Percentiles rank a stretch among this genome's conserved stretches.
phyloP scores from a whole-genome alignment of 2,888 invertebrate species.

The Drepana falcataria region DNA sequence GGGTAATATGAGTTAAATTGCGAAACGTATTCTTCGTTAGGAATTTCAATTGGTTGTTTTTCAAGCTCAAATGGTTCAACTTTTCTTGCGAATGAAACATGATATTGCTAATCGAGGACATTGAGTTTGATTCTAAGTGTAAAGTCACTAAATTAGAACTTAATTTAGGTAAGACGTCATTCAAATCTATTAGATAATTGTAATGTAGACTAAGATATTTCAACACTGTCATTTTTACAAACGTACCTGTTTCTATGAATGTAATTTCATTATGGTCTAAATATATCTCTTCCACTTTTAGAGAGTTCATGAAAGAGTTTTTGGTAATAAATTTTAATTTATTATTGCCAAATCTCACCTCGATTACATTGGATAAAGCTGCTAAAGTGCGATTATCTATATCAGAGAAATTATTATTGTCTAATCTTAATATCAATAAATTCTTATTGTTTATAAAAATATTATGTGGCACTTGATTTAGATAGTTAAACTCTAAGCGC shows the following conservation, averaged over 20 bases:
- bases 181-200: slow-evolving; percentile 86
- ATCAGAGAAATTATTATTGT: slow-evolving; percentile 89
- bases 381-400: slow-evolving; percentile 89
- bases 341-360: slow-evolving; percentile 91
- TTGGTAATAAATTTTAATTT: slow-evolving; percentile 85
- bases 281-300: slow-evolving; percentile 88
- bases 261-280: slow-evolving; percentile 91
- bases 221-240: slow-evolving; percentile 84
- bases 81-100: slow-evolving; percentile 88
- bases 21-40: slow-evolving; percentile 85
- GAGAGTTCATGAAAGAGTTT: slow-evolving; percentile 87
- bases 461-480: slow-evolving; percentile 87
- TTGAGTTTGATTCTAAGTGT: slow-evolving; percentile 87
- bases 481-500: slow-evolving; percentile 91
- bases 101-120: slow-evolving; percentile 85
- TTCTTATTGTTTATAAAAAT: slow-evolving; percentile 87
- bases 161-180: slow-evolving; percentile 87
- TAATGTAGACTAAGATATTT: slow-evolving; percentile 92
- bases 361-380: slow-evolving; percentile 84
- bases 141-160: slow-evolving; percentile 85
- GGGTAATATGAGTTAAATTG: slow-evolving; percentile 85
- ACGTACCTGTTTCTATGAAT: slow-evolving; percentile 88
- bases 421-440: slow-evolving; percentile 88
- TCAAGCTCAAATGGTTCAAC: slow-evolving; percentile 89
- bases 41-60: slow-evolving; percentile 85